A percentile compares a stretch with the other conserved stretches of the same genome.
Conservation (phyloP, 2,113 vertebrate species). For the Limanda limanda region DNA sequence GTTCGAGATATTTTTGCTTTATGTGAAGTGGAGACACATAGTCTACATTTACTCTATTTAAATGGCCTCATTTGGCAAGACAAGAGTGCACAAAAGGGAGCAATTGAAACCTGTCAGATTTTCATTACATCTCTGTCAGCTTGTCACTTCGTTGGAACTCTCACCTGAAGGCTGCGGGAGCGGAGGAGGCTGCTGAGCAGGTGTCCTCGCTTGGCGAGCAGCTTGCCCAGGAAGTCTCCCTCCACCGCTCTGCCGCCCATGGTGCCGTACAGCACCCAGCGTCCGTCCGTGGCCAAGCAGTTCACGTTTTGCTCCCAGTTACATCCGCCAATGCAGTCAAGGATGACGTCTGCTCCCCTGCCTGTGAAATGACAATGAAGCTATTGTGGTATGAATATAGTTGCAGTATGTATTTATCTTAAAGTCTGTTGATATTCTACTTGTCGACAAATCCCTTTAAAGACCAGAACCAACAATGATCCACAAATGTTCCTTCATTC, state of each 20-base stretch:
- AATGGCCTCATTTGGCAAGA: no score
- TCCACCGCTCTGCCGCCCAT: constrained; percentile 81
- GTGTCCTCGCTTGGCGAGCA: constrained; percentile 86
- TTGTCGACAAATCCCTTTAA: no score
- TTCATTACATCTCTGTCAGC: not conserved
- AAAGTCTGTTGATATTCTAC: no score
- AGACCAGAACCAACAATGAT: no score
- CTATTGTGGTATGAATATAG: not conserved
- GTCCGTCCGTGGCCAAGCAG: constrained; percentile 83
- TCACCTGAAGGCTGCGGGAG: constrained; percentile 84
- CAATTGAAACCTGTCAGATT: not conserved
- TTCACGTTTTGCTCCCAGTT: constrained; percentile 88
- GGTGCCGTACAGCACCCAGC: constrained; percentile 88
- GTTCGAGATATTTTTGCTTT: no score
- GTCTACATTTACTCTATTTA: no score
- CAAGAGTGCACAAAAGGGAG: not conserved
- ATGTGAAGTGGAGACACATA: no score
- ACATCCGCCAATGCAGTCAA: constrained; percentile 86
- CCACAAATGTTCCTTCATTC: no score
- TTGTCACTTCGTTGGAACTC: not conserved
- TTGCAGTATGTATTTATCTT: no score
- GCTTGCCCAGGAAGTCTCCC: constrained; percentile 85
- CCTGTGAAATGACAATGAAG: constrained; percentile 68
- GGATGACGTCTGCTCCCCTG: constrained; percentile 86
- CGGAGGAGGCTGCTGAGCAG: constrained; percentile 84